Conservation (phyloP, 2,113 vertebrate species). For the Equus przewalskii region DNA sequence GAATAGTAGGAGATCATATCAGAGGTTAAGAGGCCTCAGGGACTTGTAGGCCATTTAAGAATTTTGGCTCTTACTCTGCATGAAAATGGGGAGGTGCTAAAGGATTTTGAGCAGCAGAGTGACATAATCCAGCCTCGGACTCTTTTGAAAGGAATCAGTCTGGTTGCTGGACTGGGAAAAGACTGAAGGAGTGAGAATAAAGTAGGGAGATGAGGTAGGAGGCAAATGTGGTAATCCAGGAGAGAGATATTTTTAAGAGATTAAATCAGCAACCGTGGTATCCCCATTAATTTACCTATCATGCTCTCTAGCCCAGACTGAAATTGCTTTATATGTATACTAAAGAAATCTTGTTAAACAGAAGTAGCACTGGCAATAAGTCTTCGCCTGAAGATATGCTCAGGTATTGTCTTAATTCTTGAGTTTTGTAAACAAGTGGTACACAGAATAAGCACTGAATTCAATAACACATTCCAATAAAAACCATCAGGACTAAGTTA, state of each 20-base stretch:
- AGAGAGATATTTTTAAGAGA: conserved; percentile 7
- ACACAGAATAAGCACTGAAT: not conserved
- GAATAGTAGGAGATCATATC: not conserved
- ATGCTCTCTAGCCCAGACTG: not conserved
- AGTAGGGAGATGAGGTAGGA: not conserved
- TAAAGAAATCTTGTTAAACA: not conserved
- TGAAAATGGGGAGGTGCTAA: not conserved
- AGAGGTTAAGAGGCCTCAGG: not conserved
- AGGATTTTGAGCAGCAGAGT: not conserved
- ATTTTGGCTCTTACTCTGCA: not conserved
- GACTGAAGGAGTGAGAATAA: not conserved
- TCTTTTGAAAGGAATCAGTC: not conserved
- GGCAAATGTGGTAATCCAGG: not conserved
- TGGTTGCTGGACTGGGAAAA: not conserved
- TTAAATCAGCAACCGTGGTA: not conserved
- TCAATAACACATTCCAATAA: not conserved
- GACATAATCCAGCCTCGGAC: not conserved
- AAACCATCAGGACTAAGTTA: not conserved
- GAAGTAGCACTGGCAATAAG: not conserved
- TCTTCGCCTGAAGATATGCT: not conserved
- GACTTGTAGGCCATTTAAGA: not conserved
- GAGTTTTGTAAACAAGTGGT: not conserved
- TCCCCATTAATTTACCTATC: not conserved
- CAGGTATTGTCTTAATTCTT: conserved; percentile 1
- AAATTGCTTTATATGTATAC: not conserved